A percentile compares a stretch with the other conserved stretches of the same genome.
Conservation (phyloP, 1,140 invertebrate genomes). For the Psix sp. region DNA sequence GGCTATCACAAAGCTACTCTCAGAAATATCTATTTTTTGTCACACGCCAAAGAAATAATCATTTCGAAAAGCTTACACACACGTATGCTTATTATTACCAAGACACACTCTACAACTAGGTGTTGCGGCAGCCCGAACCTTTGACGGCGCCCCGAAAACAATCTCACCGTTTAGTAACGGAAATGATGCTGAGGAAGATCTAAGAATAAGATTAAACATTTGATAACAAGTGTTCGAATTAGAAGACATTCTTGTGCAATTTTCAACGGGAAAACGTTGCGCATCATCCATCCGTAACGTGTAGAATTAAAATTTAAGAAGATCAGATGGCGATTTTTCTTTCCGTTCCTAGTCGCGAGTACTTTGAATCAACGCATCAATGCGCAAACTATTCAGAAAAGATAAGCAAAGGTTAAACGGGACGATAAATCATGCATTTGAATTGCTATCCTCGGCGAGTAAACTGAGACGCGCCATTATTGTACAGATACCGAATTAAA, state of each 20-base stretch:
- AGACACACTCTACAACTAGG: background rate
- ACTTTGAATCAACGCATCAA: constrained; percentile 11
- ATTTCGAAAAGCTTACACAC: constrained; percentile 53
- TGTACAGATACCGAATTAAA: constrained; percentile 61
- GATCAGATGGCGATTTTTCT: constrained; percentile 58
- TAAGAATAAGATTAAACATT: background rate
- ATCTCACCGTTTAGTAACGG: no score
- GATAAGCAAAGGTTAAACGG: constrained; percentile 22
- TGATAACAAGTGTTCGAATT: constrained; percentile 2
- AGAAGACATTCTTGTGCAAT: no score
- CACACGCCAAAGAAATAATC: constrained; percentile 41
- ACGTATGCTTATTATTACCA: constrained; percentile 34
- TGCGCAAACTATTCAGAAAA: constrained; percentile 13
- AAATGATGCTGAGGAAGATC: no score
- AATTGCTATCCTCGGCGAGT: constrained; percentile 10
- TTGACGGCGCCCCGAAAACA: no score
- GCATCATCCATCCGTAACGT: constrained; percentile 55
- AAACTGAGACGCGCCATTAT: constrained; percentile 33
- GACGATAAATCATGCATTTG: constrained; percentile 38
- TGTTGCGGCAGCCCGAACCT: no score
- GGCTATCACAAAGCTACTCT: no score
- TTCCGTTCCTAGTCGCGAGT: constrained; percentile 59
- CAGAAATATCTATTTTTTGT: constrained; percentile 54
- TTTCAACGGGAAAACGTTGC: constrained; percentile 44
- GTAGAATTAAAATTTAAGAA: constrained; percentile 28